phyloP scores from a whole-genome alignment of 2,113 vertebrate species.

The Gymnarchus niloticus region DNA sequence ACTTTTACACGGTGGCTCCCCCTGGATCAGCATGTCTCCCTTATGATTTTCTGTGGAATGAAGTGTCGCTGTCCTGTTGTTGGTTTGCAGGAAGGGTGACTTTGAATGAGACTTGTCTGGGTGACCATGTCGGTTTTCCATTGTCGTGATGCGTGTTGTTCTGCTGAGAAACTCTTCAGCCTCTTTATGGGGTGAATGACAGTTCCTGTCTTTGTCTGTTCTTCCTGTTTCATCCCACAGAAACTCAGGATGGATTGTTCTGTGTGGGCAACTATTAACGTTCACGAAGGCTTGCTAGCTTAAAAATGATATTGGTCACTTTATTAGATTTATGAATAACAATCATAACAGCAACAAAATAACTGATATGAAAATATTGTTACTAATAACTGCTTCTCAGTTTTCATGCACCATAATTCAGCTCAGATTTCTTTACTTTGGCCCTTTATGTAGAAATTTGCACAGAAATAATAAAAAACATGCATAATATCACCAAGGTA shows the following conservation, averaged over 20 bases:
- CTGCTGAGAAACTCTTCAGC: constrained; percentile 15
- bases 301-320: not conserved
- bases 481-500: no score
- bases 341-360: no score
- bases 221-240: constrained; percentile 46
- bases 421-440: no score
- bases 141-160: not conserved
- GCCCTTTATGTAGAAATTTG: no score
- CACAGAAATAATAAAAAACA: no score
- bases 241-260: not conserved
- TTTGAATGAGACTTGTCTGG: not conserved
- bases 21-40: not conserved
- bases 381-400: no score
- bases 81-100: not conserved
- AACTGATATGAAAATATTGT: no score
- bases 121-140: not conserved
- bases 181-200: constrained; percentile 41
- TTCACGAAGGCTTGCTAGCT: not conserved
- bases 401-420: no score
- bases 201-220: constrained; percentile 63
- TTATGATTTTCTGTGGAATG: not conserved
- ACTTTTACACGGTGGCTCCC: not conserved
- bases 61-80: not conserved
- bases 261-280: not conserved
- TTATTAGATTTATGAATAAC: not conserved